phyloP scores from a whole-genome alignment of 2,888 invertebrate genomes.

The Orthosia cruda region DNA sequence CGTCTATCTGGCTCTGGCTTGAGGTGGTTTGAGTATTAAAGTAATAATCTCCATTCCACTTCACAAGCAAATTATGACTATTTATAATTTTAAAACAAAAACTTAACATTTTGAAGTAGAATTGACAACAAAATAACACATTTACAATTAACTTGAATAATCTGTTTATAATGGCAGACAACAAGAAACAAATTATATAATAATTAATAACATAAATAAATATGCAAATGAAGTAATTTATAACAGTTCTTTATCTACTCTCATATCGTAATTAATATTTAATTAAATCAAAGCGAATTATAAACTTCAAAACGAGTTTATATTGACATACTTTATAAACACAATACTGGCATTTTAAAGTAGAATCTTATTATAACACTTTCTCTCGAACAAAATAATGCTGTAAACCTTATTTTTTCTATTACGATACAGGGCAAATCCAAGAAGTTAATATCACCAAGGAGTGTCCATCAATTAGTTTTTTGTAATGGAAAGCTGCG shows the following conservation, averaged over 20 bases:
- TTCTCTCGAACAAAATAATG: too few species aligned
- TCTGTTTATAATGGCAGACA: not conserved
- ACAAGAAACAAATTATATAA: not conserved
- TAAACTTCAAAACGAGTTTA: too few species aligned
- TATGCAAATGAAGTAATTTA: conserved; percentile 9
- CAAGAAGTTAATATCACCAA: too few species aligned
- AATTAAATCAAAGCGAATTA: too few species aligned
- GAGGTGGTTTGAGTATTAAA: not conserved
- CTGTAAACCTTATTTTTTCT: too few species aligned
- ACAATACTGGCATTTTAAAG: too few species aligned
- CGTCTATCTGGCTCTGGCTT: not conserved
- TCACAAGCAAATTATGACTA: not conserved
- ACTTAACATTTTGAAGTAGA: conserved; percentile 20
- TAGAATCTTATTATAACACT: too few species aligned
- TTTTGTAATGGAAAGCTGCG: too few species aligned
- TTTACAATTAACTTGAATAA: not conserved
- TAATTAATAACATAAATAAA: not conserved
- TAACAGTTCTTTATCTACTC: not conserved
- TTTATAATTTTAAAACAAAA: conserved; percentile 19
- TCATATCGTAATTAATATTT: too few species aligned
- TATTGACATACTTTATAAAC: too few species aligned
- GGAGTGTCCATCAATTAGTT: too few species aligned
- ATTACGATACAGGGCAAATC: too few species aligned
- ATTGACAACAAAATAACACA: conserved; percentile 15
- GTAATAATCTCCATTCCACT: not conserved